A percentile compares a stretch with the other conserved stretches of the same genome.
phyloP scores from a whole-genome alignment of 2,888 invertebrate genomes.

The Bellardia bayeri region DNA sequence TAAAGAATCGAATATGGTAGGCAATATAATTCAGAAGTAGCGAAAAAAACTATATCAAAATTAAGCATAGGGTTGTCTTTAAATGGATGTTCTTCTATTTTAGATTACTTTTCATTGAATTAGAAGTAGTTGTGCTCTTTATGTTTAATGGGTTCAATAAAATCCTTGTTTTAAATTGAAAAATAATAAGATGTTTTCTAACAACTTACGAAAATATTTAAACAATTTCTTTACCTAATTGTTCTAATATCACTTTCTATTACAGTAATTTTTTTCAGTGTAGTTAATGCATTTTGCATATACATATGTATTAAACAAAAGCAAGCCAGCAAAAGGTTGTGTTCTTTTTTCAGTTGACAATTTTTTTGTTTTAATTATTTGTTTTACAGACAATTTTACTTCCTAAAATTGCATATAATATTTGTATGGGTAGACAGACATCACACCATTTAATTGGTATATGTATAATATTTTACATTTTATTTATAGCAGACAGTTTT shows the following conservation, averaged over 20 bases:
- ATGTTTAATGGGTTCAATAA: no score
- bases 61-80: no score
- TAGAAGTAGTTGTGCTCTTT: no score
- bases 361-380: background rate
- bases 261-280: slow-evolving; percentile 16
- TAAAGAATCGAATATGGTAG: no score
- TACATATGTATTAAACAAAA: background rate
- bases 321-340: background rate
- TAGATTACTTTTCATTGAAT: no score
- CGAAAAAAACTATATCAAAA: no score
- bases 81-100: no score
- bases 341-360: background rate
- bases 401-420: slow-evolving; percentile 6
- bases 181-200: no score
- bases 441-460: slow-evolving; percentile 26
- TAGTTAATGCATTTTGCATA: slow-evolving; percentile 19
- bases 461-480: slow-evolving; percentile 28
- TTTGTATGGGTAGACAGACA: background rate
- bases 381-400: background rate
- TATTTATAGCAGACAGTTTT: background rate
- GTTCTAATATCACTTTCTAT: background rate
- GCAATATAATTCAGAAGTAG: no score
- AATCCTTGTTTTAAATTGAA: no score
- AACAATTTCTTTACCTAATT: background rate
- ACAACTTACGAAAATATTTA: no score